Percentiles rank a stretch among this genome's conserved stretches.
Conservation (phyloP, 1,140 invertebrate genomes). For the Drosophila kanapiae region DNA sequence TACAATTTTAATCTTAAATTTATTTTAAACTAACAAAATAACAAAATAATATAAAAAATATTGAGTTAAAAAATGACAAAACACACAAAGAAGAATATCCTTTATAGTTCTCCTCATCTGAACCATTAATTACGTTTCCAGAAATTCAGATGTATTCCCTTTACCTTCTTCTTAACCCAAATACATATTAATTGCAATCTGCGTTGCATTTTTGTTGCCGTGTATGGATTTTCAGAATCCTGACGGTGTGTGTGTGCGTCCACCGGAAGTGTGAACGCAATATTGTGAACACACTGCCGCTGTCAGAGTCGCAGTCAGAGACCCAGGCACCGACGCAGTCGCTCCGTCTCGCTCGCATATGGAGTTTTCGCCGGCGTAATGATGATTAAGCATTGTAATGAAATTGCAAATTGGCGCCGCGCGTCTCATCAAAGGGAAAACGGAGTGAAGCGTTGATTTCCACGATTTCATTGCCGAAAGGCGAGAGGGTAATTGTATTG, state of each 20-base stretch:
- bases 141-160: rapidly evolving
- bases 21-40: too few relatives aligned
- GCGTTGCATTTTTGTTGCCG: not conserved
- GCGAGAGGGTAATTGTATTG: constrained; percentile 71
- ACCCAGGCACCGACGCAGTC: constrained; percentile 17
- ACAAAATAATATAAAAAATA: too few relatives aligned
- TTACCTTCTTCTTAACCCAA: not conserved
- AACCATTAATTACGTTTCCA: not conserved
- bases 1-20: too few relatives aligned
- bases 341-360: constrained; percentile 33
- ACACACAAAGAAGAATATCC: too few relatives aligned
- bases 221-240: constrained; percentile 14
- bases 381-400: constrained; percentile 83
- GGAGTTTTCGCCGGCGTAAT: constrained; percentile 50
- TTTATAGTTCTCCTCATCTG: too few relatives aligned
- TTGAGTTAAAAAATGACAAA: too few relatives aligned
- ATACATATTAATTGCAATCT: not conserved
- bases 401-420: constrained; percentile 77
- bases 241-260: constrained; percentile 24
- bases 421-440: constrained; percentile 43
- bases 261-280: constrained; percentile 73
- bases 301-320: not conserved
- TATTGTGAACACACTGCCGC: constrained; percentile 65
- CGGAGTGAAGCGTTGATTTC: constrained; percentile 53
- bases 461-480: constrained; percentile 60